Percentiles rank a stretch among this genome's conserved stretches.
phyloP scores from a whole-genome alignment of 2,888 invertebrate genomes.

The Endotricha flammealis region DNA sequence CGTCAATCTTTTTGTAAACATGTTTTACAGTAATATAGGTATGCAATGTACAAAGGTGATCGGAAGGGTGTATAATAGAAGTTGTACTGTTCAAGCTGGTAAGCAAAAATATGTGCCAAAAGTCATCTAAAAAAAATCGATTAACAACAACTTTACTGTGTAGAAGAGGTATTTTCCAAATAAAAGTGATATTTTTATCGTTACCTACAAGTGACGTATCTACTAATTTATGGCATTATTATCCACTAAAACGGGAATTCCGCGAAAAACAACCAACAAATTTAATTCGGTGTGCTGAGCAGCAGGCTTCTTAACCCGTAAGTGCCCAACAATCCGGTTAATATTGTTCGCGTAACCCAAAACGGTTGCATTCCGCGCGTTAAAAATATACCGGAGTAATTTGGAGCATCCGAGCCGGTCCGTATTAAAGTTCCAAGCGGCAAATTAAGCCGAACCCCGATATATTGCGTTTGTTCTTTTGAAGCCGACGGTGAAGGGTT shows the following conservation, averaged over 20 bases:
- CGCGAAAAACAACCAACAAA: conserved; percentile 5
- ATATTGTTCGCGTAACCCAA: conserved; percentile 66
- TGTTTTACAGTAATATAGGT: too few species aligned
- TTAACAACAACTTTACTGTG: too few species aligned
- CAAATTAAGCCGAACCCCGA: conserved; percentile 74
- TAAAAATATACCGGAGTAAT: conserved; percentile 76
- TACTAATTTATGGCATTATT: too few species aligned
- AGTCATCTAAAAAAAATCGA: too few species aligned
- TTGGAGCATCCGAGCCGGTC: conserved; percentile 68
- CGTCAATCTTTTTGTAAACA: too few species aligned
- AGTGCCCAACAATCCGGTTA: conserved; percentile 46
- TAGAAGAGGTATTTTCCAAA: too few species aligned
- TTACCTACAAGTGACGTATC: too few species aligned
- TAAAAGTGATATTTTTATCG: too few species aligned
- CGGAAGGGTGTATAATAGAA: too few species aligned
- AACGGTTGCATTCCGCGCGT: conserved; percentile 71
- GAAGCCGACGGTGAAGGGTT: conserved; percentile 75
- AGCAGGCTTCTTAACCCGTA: conserved; percentile 39
- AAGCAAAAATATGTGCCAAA: too few species aligned
- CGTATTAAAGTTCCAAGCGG: conserved; percentile 65
- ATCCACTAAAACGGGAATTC: neutral
- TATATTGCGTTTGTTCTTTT: conserved; percentile 79
- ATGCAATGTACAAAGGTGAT: too few species aligned
- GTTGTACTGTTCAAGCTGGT: too few species aligned
- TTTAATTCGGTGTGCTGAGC: conserved; percentile 32